Conservation (phyloP, 2,797 vertebrate genomes). For the Pipistrellus pygmaeus region DNA sequence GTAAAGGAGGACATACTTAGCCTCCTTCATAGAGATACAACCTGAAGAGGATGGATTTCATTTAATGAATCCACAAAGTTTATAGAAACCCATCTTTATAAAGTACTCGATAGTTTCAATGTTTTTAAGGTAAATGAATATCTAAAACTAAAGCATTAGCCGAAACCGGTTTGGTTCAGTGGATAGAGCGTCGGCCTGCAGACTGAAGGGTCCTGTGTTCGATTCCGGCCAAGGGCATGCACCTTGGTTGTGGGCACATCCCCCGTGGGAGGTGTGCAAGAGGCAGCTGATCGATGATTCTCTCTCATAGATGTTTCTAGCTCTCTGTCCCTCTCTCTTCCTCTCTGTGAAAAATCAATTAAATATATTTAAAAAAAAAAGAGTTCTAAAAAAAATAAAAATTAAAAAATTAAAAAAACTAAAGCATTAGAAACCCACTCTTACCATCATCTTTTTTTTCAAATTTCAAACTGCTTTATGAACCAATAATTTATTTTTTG, state of each 20-base stretch:
- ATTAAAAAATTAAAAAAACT: neutral
- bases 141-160: neutral
- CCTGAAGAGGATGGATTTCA: neutral
- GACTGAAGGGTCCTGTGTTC: too few species aligned
- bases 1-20: neutral
- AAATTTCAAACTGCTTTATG: neutral
- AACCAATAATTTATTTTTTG: neutral
- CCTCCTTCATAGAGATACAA: neutral
- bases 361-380: too few species aligned
- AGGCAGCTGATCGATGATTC: too few species aligned
- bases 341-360: too few species aligned
- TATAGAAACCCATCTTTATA: neutral
- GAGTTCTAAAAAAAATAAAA: too few species aligned
- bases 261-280: too few species aligned
- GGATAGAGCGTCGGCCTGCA: too few species aligned
- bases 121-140: neutral
- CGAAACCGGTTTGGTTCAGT: neutral
- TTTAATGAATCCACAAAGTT: neutral
- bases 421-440: neutral
- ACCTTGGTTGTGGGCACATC: too few species aligned
- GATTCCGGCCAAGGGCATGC: too few species aligned
- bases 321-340: too few species aligned
- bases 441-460: neutral
- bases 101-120: neutral
- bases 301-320: too few species aligned